phyloP scores from a whole-genome alignment of 2,797 vertebrate genomes.

The Peromyscus nudipes region DNA sequence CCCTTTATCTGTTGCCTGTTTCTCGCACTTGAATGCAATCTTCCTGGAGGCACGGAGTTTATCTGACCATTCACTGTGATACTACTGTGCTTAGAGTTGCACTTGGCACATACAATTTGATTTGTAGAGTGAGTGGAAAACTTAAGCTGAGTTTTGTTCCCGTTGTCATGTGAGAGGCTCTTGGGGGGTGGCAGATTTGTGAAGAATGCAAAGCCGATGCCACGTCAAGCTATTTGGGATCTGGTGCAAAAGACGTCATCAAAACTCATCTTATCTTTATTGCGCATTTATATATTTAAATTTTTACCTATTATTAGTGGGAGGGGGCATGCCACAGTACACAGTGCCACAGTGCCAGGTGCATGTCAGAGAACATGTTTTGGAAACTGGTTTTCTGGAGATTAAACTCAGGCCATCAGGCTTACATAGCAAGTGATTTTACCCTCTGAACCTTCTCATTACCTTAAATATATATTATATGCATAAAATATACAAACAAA shows the following conservation, averaged over 20 bases:
- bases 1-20: background rate
- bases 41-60: background rate
- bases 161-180: background rate
- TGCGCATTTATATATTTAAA: background rate
- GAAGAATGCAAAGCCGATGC: background rate
- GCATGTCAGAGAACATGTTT: background rate
- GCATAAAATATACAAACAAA: background rate
- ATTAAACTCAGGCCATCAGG: too few relatives aligned
- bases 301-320: background rate
- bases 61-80: background rate
- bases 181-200: background rate
- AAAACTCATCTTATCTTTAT: background rate
- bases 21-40: background rate
- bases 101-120: background rate
- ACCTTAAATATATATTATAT: background rate
- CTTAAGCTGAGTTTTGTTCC: constrained; percentile 10
- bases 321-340: too few relatives aligned
- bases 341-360: background rate
- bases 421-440: background rate
- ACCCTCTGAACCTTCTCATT: background rate
- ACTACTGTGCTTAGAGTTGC: background rate
- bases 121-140: background rate
- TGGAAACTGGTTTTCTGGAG: background rate
- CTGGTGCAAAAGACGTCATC: background rate
- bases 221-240: background rate